phyloP scores from a whole-genome alignment of 2,888 invertebrate species.

The Tiliacea aurago region DNA sequence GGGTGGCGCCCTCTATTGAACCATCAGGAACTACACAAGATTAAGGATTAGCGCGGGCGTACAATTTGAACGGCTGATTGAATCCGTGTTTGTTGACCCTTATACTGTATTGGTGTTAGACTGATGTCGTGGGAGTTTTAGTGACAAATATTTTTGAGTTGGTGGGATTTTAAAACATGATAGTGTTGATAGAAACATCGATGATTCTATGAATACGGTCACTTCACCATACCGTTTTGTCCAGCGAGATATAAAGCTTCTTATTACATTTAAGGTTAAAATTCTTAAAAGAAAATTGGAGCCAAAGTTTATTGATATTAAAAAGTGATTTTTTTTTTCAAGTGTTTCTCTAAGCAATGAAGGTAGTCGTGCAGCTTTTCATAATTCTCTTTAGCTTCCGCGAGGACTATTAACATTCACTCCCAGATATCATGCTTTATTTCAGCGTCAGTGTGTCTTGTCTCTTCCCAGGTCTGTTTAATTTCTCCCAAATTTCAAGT shows the following conservation, averaged over 20 bases:
- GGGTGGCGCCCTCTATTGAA: constrained; percentile 70
- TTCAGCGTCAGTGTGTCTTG: neutral
- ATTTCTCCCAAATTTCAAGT: neutral
- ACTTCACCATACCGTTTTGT: neutral
- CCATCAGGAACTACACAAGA: constrained; percentile 67
- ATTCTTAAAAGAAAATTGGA: neutral
- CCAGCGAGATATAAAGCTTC: neutral
- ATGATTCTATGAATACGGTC: neutral
- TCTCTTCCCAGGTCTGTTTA: neutral
- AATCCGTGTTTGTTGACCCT: constrained; percentile 60
- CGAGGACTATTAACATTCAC: neutral
- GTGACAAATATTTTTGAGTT: neutral
- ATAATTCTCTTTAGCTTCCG: neutral
- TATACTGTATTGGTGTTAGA: constrained; percentile 47
- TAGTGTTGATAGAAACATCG: neutral
- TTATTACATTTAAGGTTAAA: neutral
- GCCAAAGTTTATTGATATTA: neutral
- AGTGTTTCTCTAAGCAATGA: neutral
- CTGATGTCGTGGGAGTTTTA: constrained; percentile 29
- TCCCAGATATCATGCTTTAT: neutral
- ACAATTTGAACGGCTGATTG: constrained; percentile 61
- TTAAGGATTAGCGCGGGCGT: constrained; percentile 62
- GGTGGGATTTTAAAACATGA: neutral
- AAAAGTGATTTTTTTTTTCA: neutral
- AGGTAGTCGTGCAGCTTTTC: neutral